Conservation (phyloP, 2,113 vertebrate genomes). For the Eurystomus gularis region DNA sequence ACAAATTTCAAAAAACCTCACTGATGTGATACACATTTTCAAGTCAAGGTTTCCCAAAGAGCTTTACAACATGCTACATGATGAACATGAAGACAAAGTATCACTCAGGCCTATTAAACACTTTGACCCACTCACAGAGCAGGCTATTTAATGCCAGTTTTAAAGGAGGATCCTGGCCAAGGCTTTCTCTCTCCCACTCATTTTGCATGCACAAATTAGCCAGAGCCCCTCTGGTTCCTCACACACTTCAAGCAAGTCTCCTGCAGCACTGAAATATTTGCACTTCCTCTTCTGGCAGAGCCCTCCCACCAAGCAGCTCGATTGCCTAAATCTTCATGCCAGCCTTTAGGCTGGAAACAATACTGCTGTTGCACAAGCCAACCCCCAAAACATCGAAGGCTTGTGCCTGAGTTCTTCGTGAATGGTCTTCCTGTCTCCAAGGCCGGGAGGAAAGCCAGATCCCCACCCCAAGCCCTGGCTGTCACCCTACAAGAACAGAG, state of each 20-base stretch:
- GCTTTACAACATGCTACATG: background rate
- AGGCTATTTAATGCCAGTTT: background rate
- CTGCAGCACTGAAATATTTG: background rate
- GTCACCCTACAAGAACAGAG: background rate
- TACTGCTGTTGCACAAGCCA: background rate
- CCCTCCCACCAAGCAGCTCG: background rate
- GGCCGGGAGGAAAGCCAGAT: background rate
- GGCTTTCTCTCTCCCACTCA: background rate
- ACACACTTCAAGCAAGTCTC: background rate
- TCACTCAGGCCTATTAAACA: background rate
- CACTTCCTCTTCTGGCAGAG: background rate
- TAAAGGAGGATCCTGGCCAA: background rate
- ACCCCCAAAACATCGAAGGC: background rate
- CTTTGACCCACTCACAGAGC: rapidly evolving
- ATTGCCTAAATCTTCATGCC: slow-evolving; percentile 16
- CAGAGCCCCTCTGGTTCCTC: background rate
- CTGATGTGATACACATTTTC: background rate
- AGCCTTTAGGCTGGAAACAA: slow-evolving; percentile 27
- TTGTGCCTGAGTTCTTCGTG: slow-evolving; percentile 4
- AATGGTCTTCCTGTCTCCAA: slow-evolving; percentile 29
- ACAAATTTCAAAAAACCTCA: too few species aligned
- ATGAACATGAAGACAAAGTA: background rate
- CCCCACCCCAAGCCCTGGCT: background rate
- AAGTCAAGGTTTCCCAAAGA: background rate
- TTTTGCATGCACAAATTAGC: background rate